Base-by-base conservation (phyloP, 2,113 vertebrate species). In the Tichodroma muraria region DNA sequence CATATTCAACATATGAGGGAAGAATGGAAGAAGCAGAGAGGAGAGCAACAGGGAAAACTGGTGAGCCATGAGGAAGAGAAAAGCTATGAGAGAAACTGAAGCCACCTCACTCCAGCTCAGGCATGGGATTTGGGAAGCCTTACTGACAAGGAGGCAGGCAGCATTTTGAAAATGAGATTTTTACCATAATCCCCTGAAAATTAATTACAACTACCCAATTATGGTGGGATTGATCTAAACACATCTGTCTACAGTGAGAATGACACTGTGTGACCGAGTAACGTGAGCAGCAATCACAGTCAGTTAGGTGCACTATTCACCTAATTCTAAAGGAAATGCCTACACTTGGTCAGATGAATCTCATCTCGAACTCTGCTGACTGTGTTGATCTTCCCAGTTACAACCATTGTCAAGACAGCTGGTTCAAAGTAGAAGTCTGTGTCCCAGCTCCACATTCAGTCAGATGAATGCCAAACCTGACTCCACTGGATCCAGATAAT, bases 231-330 rank as follows among this genome's bases (percentile, higher is more conserved):
- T 66, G 85, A 78, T 37, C 50, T 63, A 63, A 93, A 80, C 0
- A 3, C 11, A 50, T 27, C 12, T 50, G 23, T 60, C 63, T 72
- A 50, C 52, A 63, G 17, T 45, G 28, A 44, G 56, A 86, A 73
- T 30, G 38, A 10, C 52, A 45, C n/a, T 17, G 21, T 45, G 30
- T 52, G 63, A 60, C 64, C 61, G 40, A 80, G 50, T 8, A 73
- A 24, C 0, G 0, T 45, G 7, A 91, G 18, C 59, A 37, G 75
- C 42, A 72, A 22, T 15, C 49, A 45, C 15, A 44, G 15, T 40
- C n/a, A 64, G 17, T 10, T 10, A 37, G 61, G 37, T 23, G 53
- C 37, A 64, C 20, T n/a, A 33, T 15, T 69, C 37, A 37, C 24
- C 45, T 69, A 42, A 49, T 25, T 37, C 40, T 65, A 16, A 85